Conservation (phyloP, 1,140 invertebrate species). For the Pentalonia nigronervosa region DNA sequence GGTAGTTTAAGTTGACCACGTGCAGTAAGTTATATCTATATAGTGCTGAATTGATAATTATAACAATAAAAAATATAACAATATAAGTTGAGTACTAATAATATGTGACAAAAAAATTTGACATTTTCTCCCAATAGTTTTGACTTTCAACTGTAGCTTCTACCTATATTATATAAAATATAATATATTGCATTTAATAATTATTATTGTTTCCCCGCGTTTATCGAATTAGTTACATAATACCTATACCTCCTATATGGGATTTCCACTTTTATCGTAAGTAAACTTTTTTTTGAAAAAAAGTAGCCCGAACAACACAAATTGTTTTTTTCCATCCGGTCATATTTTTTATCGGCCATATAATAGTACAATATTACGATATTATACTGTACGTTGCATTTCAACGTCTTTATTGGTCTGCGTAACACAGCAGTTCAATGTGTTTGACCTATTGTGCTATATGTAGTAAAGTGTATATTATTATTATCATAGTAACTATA, state of each 20-base stretch:
- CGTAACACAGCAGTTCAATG: slow-evolving; percentile 8
- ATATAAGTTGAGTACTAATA: too few relatives aligned
- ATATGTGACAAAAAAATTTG: too few relatives aligned
- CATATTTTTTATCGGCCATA: background rate
- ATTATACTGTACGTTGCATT: background rate
- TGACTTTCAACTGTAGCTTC: background rate
- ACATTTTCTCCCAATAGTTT: background rate
- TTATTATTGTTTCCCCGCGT: background rate
- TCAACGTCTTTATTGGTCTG: background rate
- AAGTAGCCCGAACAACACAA: background rate
- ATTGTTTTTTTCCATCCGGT: background rate
- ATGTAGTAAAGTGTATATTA: background rate
- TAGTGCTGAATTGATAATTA: too few relatives aligned
- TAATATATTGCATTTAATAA: background rate
- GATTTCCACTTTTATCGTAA: background rate
- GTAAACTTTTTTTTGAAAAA: background rate
- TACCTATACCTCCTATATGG: background rate
- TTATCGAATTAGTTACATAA: background rate
- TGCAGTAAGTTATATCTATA: too few relatives aligned
- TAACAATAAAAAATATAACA: too few relatives aligned
- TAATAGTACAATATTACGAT: background rate
- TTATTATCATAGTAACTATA: background rate
- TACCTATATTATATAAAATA: background rate
- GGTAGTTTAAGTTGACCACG: too few relatives aligned
- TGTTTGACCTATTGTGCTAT: slow-evolving; percentile 2